Percentiles rank a stretch among this genome's conserved stretches.
These are phyloP conservation scores for Coenobita brevimanus DNA, from an alignment of 1,140 invertebrate genomes.

Conservation along the genomic window DNA sequence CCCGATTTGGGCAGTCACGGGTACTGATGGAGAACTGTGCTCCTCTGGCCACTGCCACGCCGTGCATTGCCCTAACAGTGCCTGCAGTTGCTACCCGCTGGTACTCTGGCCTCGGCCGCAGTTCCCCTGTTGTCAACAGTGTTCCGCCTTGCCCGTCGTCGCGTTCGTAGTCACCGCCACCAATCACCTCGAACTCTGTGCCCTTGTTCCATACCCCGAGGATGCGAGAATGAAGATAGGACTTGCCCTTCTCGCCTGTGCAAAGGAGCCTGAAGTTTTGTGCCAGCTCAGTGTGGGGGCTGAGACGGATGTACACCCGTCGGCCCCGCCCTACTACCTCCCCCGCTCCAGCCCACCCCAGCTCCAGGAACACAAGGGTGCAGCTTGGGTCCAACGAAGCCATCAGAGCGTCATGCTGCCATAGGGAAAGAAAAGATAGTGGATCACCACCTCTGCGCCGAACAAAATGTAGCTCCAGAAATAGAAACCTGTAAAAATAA, in stretches of 20 bases:
- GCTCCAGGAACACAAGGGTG: slow-evolving; percentile 22
- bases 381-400: not conserved
- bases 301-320: slow-evolving; percentile 34
- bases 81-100: slow-evolving; percentile 26
- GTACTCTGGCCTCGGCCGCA: slow-evolving; percentile 4
- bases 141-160: slow-evolving; percentile 34
- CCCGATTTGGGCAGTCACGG: slow-evolving; percentile 21
- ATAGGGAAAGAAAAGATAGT: not conserved
- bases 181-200: slow-evolving; percentile 37
- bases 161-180: slow-evolving; percentile 38
- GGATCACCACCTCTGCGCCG: too few relatives aligned
- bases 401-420: slow-evolving; percentile 21
- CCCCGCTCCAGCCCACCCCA: not conserved
- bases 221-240: slow-evolving; percentile 14
- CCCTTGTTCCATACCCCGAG: slow-evolving; percentile 38
- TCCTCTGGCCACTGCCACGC: not conserved
- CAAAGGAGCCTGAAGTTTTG: slow-evolving; percentile 33
- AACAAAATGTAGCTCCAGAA: too few relatives aligned
- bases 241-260: slow-evolving; percentile 10
- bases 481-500: too few relatives aligned
- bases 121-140: not conserved
- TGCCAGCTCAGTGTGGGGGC: slow-evolving; percentile 13
- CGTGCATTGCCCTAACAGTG: slow-evolving; percentile 29
- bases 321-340: not conserved
- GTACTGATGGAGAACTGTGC: slow-evolving; percentile 50